phyloP scores from a whole-genome alignment of 2,797 vertebrate genomes.

The Premnoplex brunnescens region DNA sequence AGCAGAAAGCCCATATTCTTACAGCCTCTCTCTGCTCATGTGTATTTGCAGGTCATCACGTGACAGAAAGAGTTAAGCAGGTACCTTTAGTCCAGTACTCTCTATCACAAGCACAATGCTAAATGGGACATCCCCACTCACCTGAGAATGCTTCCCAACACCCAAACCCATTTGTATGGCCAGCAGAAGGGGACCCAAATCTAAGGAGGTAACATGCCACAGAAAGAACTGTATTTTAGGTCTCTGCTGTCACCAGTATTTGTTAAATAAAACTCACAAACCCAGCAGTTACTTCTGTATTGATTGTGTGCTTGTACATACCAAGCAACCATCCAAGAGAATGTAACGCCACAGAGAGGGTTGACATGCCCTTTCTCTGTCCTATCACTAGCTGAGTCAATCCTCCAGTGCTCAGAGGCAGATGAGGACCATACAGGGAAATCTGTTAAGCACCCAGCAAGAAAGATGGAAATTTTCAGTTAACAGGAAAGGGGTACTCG shows the following conservation, averaged over 20 bases:
- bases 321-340: not conserved
- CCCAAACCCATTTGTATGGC: not conserved
- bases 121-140: not conserved
- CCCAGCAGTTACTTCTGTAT: not conserved
- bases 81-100: not conserved
- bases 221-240: not conserved
- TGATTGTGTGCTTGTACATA: not conserved
- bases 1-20: not conserved
- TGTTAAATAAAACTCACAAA: not conserved
- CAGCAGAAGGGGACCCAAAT: not conserved
- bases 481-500: not conserved
- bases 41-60: not conserved
- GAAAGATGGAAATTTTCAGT: constrained; percentile 41
- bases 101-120: accelerated
- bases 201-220: not conserved
- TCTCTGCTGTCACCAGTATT: not conserved
- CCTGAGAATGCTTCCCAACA: not conserved
- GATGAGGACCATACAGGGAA: not conserved
- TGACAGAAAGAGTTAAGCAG: not conserved
- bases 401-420: not conserved
- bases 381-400: not conserved
- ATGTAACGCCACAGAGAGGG: not conserved
- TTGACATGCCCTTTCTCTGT: not conserved
- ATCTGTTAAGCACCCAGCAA: not conserved
- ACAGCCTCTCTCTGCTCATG: not conserved